Evolutionary conservation across 2,797 vertebrate genomes (phyloP).

Genomic region (Mus minutoides): DNA sequence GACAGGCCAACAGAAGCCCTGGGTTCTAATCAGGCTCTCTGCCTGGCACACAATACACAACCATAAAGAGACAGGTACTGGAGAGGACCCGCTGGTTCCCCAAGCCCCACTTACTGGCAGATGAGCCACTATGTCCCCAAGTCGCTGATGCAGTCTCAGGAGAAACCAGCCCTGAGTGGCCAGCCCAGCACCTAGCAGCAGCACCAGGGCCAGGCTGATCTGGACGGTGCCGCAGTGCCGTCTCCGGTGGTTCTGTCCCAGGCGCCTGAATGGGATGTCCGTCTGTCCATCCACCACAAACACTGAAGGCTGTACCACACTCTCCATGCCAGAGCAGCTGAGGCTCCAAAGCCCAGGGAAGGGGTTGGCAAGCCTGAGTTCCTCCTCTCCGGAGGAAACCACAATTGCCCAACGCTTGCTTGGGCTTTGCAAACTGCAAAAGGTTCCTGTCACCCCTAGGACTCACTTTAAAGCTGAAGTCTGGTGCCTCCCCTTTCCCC

Average conservation of each 20-base stretch:
- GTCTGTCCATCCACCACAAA: slow-evolving; percentile 81
- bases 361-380: not conserved
- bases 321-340: slow-evolving; percentile 66
- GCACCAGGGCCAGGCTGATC: slow-evolving; percentile 67
- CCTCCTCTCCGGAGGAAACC: slow-evolving; percentile 61
- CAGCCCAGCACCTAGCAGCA: slow-evolving; percentile 46
- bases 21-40: not conserved
- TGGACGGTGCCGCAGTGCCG: not conserved
- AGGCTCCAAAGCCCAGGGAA: not conserved
- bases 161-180: slow-evolving; percentile 78
- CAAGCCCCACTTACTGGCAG: slow-evolving; percentile 44
- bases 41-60: not conserved
- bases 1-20: not conserved
- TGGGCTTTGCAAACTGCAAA: slow-evolving; percentile 18
- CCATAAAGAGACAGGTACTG: not conserved
- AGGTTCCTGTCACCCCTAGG: not conserved
- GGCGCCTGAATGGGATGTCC: slow-evolving; percentile 62
- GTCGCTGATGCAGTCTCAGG: slow-evolving; percentile 67
- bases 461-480: slow-evolving; percentile 60
- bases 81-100: not conserved
- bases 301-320: slow-evolving; percentile 65
- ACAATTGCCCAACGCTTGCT: slow-evolving; percentile 58
- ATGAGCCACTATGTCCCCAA: slow-evolving; percentile 9
- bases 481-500: slow-evolving; percentile 68
- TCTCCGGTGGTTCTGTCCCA: not conserved